Base-by-base conservation (phyloP, 1,140 invertebrate species). In the Tribolium castaneum region DNA sequence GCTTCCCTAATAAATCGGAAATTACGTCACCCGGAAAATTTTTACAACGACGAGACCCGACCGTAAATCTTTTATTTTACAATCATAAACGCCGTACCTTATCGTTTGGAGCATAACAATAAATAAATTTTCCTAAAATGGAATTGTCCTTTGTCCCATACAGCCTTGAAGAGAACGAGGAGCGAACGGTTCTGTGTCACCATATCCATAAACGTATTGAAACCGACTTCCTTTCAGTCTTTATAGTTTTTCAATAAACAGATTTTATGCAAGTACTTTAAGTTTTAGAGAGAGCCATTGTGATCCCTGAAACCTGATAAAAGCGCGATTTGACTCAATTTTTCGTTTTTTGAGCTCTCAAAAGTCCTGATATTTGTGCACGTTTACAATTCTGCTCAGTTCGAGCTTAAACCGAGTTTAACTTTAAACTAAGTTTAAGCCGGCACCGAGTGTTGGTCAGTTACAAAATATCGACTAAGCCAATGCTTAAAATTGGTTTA, bases 161-260 rank as follows among this genome's bases (percentile, higher is more conserved):
- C 13, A 50, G 3, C 12, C 12, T 52, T 14, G 5, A 52, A 14
- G 16, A 52, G 13, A 52, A 19, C 13, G 12, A 4, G 49, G 14
- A 54, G 52, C 19, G 14, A 54, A 54, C 14, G 13, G 14, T 16
- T 54, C 19, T 14, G 16, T 22, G 6, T 5, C 59, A 5, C 30
- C 59, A 35, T 66, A 66, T 66, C 59, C 25, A 66, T 66, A 59
- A 59, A 22, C 3, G 54, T 59, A 59, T 59, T 59, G 54, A 59
- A 59, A 59, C 54, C 22, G 14, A 19, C 19, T 25, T 59, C 54
- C 19, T 59, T 59, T 59, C 54, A 59, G 19, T 14, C 30, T 59
- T 59, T 59, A 59, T 59, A 25, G 54, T 25, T 59, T 59, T 59
- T 59, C 54, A 59, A 59, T 59, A 59, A 19, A 59, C 16, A 25